phyloP scores from a whole-genome alignment of 2,888 invertebrate genomes.

The Anagyrus pseudococci region DNA sequence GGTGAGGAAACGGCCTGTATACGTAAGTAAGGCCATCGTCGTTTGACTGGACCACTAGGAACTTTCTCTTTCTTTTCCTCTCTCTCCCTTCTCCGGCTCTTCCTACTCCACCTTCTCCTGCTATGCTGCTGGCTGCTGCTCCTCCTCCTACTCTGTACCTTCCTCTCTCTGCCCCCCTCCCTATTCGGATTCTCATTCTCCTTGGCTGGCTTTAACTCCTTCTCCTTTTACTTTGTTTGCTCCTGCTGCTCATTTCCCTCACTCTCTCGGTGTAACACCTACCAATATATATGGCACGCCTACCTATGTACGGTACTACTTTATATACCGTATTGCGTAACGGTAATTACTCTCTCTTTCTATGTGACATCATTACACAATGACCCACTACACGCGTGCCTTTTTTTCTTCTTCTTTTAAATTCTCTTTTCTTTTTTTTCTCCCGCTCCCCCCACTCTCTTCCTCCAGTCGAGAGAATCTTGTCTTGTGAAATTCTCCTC shows the following conservation, averaged over 20 bases:
- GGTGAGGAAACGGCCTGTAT: background rate
- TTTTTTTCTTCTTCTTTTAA: no score
- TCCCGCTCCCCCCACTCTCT: no score
- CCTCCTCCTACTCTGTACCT: background rate
- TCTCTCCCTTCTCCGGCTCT: background rate
- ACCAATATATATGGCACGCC: background rate
- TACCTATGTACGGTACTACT: constrained; percentile 42
- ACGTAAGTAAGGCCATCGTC: constrained; percentile 60
- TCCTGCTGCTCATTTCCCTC: no score
- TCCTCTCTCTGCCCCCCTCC: background rate
- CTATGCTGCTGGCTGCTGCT: background rate
- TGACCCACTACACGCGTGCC: constrained; percentile 14
- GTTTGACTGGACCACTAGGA: constrained; percentile 47
- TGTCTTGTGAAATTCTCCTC: no score
- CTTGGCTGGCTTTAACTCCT: no score
- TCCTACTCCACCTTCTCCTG: background rate
- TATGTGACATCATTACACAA: constrained; percentile 56
- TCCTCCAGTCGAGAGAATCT: no score
- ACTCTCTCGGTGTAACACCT: no score
- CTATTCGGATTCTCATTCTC: no score
- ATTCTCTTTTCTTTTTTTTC: no score
- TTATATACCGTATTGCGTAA: constrained; percentile 52
- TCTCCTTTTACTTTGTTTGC: no score
- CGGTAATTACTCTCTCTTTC: constrained; percentile 61
- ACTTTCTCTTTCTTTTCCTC: constrained; percentile 42